A percentile compares a stretch with the other conserved stretches of the same genome.
phyloP scores from a whole-genome alignment of 1,140 invertebrate species.

The Hydropsyche tenuis region DNA sequence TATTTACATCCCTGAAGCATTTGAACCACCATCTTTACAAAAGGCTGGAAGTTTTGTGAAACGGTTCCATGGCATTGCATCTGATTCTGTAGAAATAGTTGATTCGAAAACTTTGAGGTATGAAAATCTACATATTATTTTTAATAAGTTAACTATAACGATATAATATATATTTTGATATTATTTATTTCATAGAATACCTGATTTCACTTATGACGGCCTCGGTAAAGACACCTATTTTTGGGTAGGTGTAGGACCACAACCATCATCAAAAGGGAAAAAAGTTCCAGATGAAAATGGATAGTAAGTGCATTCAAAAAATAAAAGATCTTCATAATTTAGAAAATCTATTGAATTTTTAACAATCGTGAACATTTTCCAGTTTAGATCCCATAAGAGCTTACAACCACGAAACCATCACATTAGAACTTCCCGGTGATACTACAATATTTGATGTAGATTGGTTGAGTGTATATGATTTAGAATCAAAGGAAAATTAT shows the following conservation, averaged over 20 bases:
- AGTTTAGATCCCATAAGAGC: slow-evolving; percentile 74
- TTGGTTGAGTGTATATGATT: slow-evolving; percentile 84
- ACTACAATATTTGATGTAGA: slow-evolving; percentile 83
- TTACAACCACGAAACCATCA: slow-evolving; percentile 79
- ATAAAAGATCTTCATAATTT: background rate
- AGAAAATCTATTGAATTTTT: background rate
- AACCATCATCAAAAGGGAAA: slow-evolving; percentile 78
- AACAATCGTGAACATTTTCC: slow-evolving; percentile 38
- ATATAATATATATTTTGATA: background rate
- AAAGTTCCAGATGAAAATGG: slow-evolving; percentile 91
- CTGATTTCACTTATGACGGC: slow-evolving; percentile 80
- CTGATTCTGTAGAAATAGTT: slow-evolving; percentile 76
- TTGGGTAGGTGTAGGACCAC: slow-evolving; percentile 87
- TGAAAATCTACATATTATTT: background rate
- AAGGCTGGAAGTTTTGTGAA: slow-evolving; percentile 74
- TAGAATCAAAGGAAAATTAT: slow-evolving; percentile 73
- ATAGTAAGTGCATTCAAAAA: slow-evolving; percentile 87
- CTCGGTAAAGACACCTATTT: slow-evolving; percentile 80
- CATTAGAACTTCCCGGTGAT: slow-evolving; percentile 80
- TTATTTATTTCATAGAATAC: slow-evolving; percentile 61
- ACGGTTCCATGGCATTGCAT: slow-evolving; percentile 72
- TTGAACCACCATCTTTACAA: slow-evolving; percentile 83
- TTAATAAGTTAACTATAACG: background rate
- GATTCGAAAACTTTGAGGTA: slow-evolving; percentile 80
- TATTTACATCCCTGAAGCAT: slow-evolving; percentile 89